Percentiles rank a stretch among this genome's conserved stretches.
phyloP scores from a whole-genome alignment of 37 sponge, comb jelly and placozoan species.

The Aphrocallistes beatrix region DNA sequence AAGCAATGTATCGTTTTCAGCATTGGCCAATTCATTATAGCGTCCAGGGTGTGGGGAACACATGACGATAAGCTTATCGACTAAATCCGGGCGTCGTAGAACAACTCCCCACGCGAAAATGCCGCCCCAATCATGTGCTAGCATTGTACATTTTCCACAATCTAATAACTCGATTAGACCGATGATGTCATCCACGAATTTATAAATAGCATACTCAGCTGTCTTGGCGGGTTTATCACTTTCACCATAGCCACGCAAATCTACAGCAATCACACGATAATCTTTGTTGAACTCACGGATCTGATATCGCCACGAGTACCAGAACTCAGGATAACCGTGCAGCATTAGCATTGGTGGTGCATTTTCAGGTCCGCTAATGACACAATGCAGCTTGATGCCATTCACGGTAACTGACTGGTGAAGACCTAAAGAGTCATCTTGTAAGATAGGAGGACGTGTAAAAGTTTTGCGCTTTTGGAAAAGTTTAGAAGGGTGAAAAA shows the following conservation, averaged over 20 bases:
- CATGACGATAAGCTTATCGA: not conserved
- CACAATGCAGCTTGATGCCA: constrained; percentile 58
- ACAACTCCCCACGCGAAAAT: constrained; percentile 48
- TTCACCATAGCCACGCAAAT: constrained; percentile 75
- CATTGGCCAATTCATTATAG: not conserved
- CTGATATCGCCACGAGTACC: constrained; percentile 80
- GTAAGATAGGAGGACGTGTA: constrained; percentile 29
- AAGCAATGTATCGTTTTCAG: not conserved
- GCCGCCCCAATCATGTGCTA: constrained; percentile 80
- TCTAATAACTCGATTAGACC: constrained; percentile 34
- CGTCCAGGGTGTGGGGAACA: not conserved
- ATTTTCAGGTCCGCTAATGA: constrained; percentile 33
- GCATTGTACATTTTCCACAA: constrained; percentile 42
- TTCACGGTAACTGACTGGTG: constrained; percentile 52
- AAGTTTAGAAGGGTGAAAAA: not conserved
- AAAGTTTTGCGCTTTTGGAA: not conserved
- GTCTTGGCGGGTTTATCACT: constrained; percentile 49
- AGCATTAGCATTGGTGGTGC: constrained; percentile 61
- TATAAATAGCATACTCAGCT: constrained; percentile 37
- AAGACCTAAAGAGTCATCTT: constrained; percentile 39
- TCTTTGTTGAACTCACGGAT: constrained; percentile 59
- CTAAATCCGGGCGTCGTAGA: not conserved
- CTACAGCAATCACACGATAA: constrained; percentile 64
- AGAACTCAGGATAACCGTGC: constrained; percentile 75
- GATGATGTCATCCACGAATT: constrained; percentile 37